These are phyloP conservation scores for Hipposideros larvatus DNA, from an alignment of 2,797 vertebrate genomes.

Conservation along the genomic window DNA sequence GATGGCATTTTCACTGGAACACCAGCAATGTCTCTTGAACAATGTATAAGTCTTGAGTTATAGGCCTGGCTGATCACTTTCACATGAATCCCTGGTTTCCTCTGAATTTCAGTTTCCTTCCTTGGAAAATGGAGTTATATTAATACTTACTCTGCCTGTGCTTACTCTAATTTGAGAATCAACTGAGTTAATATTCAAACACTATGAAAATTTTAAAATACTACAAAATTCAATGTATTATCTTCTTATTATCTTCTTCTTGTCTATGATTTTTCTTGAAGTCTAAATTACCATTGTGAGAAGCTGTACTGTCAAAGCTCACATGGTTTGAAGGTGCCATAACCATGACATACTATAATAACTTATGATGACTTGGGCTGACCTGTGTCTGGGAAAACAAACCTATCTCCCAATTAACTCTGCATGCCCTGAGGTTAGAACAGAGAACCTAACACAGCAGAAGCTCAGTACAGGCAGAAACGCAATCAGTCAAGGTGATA, in stretches of 20 bases:
- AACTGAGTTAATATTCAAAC: background rate
- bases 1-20: background rate
- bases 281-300: background rate
- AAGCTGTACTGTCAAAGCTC: background rate
- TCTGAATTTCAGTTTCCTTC: background rate
- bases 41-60: background rate
- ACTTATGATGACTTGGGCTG: background rate
- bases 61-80: background rate
- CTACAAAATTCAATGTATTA: background rate
- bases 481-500: too few relatives aligned
- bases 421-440: background rate
- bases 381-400: background rate
- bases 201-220: background rate
- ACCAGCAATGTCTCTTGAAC: background rate
- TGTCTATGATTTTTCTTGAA: background rate
- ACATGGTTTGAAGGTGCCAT: background rate
- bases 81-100: background rate
- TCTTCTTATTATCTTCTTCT: background rate
- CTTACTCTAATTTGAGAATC: background rate
- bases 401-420: background rate
- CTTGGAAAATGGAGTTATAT: background rate
- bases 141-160: background rate
- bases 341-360: background rate
- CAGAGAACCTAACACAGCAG: background rate
- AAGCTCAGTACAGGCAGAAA: background rate